phyloP scores from a whole-genome alignment of 2,888 invertebrate species.

The Calliopum simillimum region DNA sequence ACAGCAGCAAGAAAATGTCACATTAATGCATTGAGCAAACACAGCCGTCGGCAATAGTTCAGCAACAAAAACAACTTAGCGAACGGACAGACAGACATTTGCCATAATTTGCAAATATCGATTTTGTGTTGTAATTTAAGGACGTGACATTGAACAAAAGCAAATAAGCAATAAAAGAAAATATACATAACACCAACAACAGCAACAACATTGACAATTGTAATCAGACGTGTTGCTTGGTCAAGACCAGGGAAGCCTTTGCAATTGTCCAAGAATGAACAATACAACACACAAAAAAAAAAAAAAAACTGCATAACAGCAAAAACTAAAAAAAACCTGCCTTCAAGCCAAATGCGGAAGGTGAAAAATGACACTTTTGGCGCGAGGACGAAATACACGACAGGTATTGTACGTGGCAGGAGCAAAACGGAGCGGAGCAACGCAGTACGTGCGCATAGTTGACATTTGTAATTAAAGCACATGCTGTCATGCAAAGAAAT shows the following conservation, averaged over 20 bases:
- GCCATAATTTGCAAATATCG: slow-evolving; percentile 42
- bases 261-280: slow-evolving; percentile 1
- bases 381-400: not conserved
- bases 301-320: not conserved
- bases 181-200: not conserved
- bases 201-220: slow-evolving; percentile 18
- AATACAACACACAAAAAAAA: not conserved
- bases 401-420: not conserved
- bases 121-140: slow-evolving; percentile 59
- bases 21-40: slow-evolving; percentile 60
- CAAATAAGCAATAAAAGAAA: slow-evolving; percentile 11
- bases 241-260: slow-evolving; percentile 14
- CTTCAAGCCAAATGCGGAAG: not conserved
- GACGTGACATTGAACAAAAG: slow-evolving; percentile 59
- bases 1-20: slow-evolving; percentile 10
- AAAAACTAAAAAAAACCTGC: too few species aligned
- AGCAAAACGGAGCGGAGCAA: not conserved
- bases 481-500: not conserved
- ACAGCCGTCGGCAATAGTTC: slow-evolving; percentile 62
- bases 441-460: not conserved
- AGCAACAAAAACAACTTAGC: not conserved
- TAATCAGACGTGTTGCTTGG: slow-evolving; percentile 25
- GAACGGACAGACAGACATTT: slow-evolving; percentile 8
- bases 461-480: slow-evolving; percentile 1
- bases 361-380: slow-evolving; percentile 3